phyloP scores from a whole-genome alignment of 2,888 invertebrate genomes.

The Drosophila cognata region DNA sequence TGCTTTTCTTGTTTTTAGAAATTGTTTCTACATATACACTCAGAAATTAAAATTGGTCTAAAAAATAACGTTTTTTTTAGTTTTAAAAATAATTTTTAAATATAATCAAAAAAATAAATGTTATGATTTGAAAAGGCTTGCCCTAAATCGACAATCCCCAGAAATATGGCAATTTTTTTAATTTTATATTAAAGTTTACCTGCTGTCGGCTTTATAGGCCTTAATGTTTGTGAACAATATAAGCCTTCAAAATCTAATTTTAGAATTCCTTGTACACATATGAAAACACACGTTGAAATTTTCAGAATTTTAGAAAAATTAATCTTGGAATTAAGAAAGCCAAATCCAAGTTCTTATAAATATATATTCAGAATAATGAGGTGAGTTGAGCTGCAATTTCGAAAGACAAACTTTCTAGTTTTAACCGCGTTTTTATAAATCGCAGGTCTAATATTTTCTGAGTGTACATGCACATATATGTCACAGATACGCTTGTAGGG shows the following conservation, averaged over 20 bases:
- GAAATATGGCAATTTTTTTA: no score
- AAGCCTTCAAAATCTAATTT: not conserved
- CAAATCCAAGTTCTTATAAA: not conserved
- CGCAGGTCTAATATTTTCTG: not conserved
- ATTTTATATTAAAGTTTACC: no score
- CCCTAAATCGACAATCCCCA: no score
- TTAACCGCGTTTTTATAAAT: not conserved
- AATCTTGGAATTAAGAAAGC: not conserved
- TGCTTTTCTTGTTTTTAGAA: not conserved
- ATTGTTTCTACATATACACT: not conserved
- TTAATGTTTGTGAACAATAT: not conserved
- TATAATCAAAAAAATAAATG: no score
- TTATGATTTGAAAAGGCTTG: no score
- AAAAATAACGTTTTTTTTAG: no score
- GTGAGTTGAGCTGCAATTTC: not conserved
- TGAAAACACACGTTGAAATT: not conserved
- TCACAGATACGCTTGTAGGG: conserved; percentile 28
- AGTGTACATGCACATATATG: conserved; percentile 5
- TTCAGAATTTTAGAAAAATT: not conserved
- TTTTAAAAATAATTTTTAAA: no score
- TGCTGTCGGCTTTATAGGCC: no score
- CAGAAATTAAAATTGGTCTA: not conserved
- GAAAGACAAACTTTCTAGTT: not conserved
- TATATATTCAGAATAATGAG: not conserved
- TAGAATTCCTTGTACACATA: not conserved